A percentile compares a stretch with the other conserved stretches of the same genome.
These are phyloP conservation scores for Chironomus tepperi DNA, from an alignment of 1,140 invertebrate genomes.

Conservation along the genomic window DNA sequence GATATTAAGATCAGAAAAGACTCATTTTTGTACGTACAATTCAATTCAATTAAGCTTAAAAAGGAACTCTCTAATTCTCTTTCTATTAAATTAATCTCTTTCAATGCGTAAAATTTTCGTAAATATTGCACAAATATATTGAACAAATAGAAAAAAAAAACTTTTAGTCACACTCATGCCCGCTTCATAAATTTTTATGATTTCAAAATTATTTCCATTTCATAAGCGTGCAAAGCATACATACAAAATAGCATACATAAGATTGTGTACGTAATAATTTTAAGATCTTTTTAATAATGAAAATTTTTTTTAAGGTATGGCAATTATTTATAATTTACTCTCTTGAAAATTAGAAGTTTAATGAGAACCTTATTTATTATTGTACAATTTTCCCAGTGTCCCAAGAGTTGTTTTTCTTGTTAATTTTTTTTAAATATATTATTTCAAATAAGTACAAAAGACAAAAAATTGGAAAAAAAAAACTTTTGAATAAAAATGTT, in stretches of 20 bases:
- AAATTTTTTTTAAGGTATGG: conserved; percentile 17
- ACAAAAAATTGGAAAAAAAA: neutral
- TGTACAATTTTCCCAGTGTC: neutral
- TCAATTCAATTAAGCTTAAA: neutral
- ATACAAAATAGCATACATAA: neutral
- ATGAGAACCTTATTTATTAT: neutral
- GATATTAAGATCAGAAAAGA: neutral
- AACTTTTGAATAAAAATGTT: neutral
- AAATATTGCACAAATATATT: neutral
- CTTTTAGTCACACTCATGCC: neutral
- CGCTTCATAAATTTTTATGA: neutral
- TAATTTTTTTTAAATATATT: neutral
- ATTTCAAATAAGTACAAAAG: neutral
- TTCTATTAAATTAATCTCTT: neutral
- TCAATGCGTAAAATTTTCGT: neutral
- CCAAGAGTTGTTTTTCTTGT: no score
- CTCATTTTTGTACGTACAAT: conserved; percentile 18
- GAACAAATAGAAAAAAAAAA: no score
- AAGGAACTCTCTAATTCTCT: no score
- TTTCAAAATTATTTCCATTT: neutral
- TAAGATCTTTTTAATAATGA: neutral
- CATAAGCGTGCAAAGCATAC: neutral
- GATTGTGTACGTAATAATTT: conserved; percentile 3
- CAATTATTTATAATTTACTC: conserved; percentile 21
- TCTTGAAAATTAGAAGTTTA: neutral